Base-by-base conservation (phyloP, 1,140 invertebrate genomes). In the Nephila pilipes region DNA sequence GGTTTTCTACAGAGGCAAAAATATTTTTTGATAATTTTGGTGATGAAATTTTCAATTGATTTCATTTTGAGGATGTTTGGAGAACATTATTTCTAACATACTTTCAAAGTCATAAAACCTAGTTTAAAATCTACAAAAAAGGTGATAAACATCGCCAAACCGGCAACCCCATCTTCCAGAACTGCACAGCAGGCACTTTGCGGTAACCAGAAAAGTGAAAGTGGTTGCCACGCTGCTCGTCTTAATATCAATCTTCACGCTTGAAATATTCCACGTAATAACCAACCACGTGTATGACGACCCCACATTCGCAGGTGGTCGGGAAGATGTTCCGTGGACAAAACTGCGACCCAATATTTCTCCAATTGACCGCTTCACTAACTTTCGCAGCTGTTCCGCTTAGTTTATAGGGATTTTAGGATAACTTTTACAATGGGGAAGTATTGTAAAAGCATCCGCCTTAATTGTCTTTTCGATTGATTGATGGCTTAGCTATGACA, bases 211-310 rank as follows among this genome's bases (percentile, higher is more conserved):
- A 4, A 81, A 90, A 90, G 75, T 83, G 89, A 90, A 83, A 83
- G 69, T 6, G 29, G 89, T 90, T 83, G 75, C 89, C 89, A 90
- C 57, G 32, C 79, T 63, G 79, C 89, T 90, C 57, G 75, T 90
- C 89, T 90, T 90, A 90, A 80, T 90, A 90, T 90, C 89, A 90
- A 90, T 90, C 89, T 90, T 90, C 80, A 81, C 79, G 89, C 75
- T 63, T 90, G 89, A 90, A 90, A 83, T 90, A 81, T 83, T 83
- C 79, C 89, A 58, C 79, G 89, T 90, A 90, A 90, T 90, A 90
- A 90, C 89, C 80, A 90, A 90, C 89, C 75, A 79, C 57, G 75
- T 90, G 89, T 90, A 83, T 83, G 89, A 63, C 89, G 79, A 90
- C 55, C 89, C 75, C 32, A 81, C 46, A 57, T 14, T 90, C 55